A percentile compares a stretch with the other conserved stretches of the same genome.
Conservation (phyloP, 2,888 invertebrate genomes). For the Nowickia ferox region DNA sequence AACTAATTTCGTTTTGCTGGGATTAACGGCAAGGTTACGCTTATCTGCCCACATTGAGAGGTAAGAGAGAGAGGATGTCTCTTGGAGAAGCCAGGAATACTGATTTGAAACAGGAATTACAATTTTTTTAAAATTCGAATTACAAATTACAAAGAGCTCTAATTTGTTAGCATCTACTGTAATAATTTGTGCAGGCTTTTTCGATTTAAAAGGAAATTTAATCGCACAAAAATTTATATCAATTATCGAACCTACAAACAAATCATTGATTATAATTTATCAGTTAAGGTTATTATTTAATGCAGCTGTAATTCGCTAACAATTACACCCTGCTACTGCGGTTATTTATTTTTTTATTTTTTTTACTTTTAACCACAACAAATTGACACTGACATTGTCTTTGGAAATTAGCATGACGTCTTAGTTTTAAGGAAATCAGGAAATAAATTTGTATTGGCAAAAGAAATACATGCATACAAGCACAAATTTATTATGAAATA, state of each 20-base stretch:
- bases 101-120: no score
- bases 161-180: no score
- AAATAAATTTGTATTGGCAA: constrained; percentile 37
- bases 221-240: not conserved
- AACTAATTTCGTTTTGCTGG: no score
- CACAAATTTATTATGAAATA: not conserved
- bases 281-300: not conserved
- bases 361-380: constrained; percentile 32
- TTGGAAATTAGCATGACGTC: constrained; percentile 27
- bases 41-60: no score
- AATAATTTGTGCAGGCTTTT: no score
- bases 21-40: no score
- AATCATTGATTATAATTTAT: constrained; percentile 15
- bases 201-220: no score
- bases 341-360: not conserved
- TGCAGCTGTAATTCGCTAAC: constrained; percentile 8
- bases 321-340: constrained; percentile 33
- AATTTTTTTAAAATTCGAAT: no score
- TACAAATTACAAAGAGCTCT: no score
- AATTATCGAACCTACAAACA: not conserved
- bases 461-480: not conserved
- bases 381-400: constrained; percentile 69
- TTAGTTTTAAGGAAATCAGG: constrained; percentile 63
- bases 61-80: no score
- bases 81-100: no score